Evolutionary conservation across 2,888 invertebrate species (phyloP), one percentile per base, ranked within the genome.

Genomic region (Melanargia galathea): DNA sequence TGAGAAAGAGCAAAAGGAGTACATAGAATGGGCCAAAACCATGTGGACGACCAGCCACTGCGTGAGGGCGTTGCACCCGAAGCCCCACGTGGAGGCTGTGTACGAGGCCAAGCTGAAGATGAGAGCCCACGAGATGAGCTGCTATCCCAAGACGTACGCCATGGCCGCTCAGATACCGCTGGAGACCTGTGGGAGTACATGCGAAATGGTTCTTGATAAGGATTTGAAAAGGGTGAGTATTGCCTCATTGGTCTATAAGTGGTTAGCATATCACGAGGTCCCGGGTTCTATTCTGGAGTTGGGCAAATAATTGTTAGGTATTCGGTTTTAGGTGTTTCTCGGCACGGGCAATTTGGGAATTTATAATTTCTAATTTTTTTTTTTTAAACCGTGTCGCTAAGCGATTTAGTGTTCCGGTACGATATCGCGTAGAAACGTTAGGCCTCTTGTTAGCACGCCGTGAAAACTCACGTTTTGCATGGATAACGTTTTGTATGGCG

Each of bases 131-230:
- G 73, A 77, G 33, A 60, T 87, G 62, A 68, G 74, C 16, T 74
- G 78, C 0, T 79, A 81, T n/a, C 86, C 87, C 0, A 82, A 79
- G 52, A 68, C 63, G 0, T 88, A 78, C 64, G 66, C 71, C 6
- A 56, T 87, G 67, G 90, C 80, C 0, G 90, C 87, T 0, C 89
- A 89, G 51, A 84, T 91, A 70, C 78, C 84, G 0, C 64, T 89
- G 1, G 78, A 77, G 38, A 65, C 63, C 0, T 65, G 58, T 0
- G 73, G 71, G 8, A 59, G 64, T 2, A 48, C 66, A 0, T 87
- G 76, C 69, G 76, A 81, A 20, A 66, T 84, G 60, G 56, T 72
- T 0, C 69, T 68, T 16, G 69, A 73, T 18, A 73, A 80, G 16
- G 81, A 84, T 46, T 73, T 91, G 18, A 73, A 85, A 38, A 73